phyloP scores from a whole-genome alignment of 2,888 invertebrate species.

The Amblyjoppa proteus region DNA sequence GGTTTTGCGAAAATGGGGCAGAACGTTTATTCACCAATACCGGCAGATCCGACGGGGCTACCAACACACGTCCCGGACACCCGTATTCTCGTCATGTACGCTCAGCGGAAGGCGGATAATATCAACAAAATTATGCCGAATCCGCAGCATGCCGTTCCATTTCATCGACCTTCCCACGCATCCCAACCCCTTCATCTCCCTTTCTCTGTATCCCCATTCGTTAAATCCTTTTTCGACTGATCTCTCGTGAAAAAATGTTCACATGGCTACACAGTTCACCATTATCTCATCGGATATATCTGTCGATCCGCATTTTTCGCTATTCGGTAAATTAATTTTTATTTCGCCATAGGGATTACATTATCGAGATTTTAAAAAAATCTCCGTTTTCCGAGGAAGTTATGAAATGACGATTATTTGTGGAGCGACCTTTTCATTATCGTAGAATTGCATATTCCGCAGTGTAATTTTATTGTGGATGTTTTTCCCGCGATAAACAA shows the following conservation, averaged over 20 bases:
- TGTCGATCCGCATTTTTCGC: constrained; percentile 53
- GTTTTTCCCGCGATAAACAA: neutral
- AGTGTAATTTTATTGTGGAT: neutral
- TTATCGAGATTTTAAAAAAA: neutral
- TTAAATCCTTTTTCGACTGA: constrained; percentile 28
- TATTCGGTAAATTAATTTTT: constrained; percentile 53
- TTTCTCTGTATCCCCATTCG: neutral
- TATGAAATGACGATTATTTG: neutral
- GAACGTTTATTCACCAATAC: neutral
- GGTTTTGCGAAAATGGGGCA: neutral
- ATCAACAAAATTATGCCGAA: constrained; percentile 56
- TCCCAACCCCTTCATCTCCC: neutral
- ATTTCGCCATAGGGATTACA: neutral
- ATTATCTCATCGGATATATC: constrained; percentile 35
- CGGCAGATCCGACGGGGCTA: neutral
- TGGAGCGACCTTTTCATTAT: neutral
- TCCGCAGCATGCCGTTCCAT: constrained; percentile 27
- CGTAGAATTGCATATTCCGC: neutral
- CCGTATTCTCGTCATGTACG: constrained; percentile 4
- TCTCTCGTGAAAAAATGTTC: constrained; percentile 42
- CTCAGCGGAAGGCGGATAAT: constrained; percentile 12
- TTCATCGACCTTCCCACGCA: constrained; percentile 39
- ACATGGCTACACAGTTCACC: constrained; percentile 34
- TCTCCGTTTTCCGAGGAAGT: neutral
- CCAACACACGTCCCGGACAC: neutral